Base-by-base conservation (phyloP, 1,140 invertebrate species). In the Meloidogyne hapla region DNA sequence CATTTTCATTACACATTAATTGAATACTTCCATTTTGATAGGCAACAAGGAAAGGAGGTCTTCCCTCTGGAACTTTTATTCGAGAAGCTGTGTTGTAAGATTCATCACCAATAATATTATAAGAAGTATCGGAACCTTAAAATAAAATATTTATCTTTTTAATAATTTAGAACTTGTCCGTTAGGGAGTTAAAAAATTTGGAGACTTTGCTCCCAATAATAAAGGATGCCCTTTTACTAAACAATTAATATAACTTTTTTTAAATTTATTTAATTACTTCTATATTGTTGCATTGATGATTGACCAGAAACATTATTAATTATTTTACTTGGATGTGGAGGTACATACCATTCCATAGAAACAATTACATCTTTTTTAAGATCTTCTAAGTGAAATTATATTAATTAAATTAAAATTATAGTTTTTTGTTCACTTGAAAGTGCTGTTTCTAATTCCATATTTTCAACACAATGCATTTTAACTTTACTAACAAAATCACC, bases 1-100 rank as follows among this genome's bases (percentile, higher is more conserved):
- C 95, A 84, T 90, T 92, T 84, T 94, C 93, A 87, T 92, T 91
- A 82, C 91, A 91, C 93, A 98, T 95, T 21, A 98, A 89, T 85
- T 95, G 92, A 80, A 95, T 90, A 76, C 91, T 89, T 0, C 95
- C 95, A 88, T 91, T 93, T 88, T 93, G 91, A 88, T 94, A 97
- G 81, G 92, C 94, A 79, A 98, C 91, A 0, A 92, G 92, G 28
- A 98, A 88, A 28, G 92, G 91, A 0, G 94, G 94, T 84, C 91
- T 91, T 69, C 77, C 79, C 77, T 92, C 92, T 0, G 90, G 84
- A 25, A 92, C 91, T 0, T 92, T 87, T 78, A 91, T 91, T 1
- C 92, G 92, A 87, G 91, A 88, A 72, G 90, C 91, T 1, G 92
- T 93, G 96, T 94, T 56, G n/a, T n/a, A 56, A 15, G 48, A 56